phyloP scores from a whole-genome alignment of 2,888 invertebrate genomes.

The Lydus trimaculatus region DNA sequence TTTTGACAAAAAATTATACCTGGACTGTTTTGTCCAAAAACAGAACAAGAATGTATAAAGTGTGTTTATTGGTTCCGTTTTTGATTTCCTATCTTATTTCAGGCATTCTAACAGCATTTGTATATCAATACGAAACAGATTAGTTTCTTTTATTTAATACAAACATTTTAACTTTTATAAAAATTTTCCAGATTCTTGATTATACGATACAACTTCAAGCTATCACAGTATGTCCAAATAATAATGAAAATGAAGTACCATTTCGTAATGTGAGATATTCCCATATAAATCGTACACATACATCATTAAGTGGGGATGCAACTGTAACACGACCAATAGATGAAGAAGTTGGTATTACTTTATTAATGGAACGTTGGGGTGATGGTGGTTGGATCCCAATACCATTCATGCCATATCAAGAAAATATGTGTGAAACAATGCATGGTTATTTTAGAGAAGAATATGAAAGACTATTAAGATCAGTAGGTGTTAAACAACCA shows the following conservation, averaged over 20 bases:
- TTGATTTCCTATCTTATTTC: too few relatives aligned
- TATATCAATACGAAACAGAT: too few relatives aligned
- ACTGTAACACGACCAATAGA: constrained; percentile 11
- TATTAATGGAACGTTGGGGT: constrained; percentile 11
- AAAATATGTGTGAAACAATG: constrained; percentile 12
- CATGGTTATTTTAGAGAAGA: not conserved
- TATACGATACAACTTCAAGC: not conserved
- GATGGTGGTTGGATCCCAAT: constrained; percentile 15
- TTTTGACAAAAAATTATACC: too few relatives aligned
- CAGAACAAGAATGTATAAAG: too few relatives aligned
- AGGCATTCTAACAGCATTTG: too few relatives aligned
- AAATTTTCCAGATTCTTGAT: not conserved
- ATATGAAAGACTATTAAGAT: not conserved
- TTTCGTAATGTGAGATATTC: constrained; percentile 12
- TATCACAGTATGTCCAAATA: constrained; percentile 9
- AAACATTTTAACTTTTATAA: too few relatives aligned
- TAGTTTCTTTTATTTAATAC: too few relatives aligned
- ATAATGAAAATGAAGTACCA: constrained; percentile 16
- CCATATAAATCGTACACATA: constrained; percentile 16
- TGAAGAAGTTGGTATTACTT: constrained; percentile 14
- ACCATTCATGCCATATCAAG: constrained; percentile 15
- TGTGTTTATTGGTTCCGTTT: too few relatives aligned
- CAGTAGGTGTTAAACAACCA: constrained; percentile 27
- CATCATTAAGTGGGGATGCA: constrained; percentile 10
- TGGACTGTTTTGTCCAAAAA: too few relatives aligned